Conservation (phyloP, 92 coral and sea anemone species). For the Anthopleura xanthogrammica region DNA sequence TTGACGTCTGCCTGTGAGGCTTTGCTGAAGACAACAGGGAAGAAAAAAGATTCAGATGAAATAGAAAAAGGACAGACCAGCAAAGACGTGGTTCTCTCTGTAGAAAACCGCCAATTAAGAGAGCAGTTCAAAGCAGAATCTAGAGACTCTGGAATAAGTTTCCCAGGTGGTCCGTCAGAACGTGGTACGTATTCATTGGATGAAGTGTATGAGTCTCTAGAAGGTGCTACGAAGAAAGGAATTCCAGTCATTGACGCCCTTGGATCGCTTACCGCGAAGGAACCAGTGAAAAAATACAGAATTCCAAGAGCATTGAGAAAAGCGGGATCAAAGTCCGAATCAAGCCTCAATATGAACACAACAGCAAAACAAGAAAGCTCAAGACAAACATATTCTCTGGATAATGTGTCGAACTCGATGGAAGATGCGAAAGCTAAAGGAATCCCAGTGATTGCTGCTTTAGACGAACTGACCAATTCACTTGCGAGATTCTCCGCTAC, state of each 20-base stretch:
- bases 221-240: constrained; percentile 74
- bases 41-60: constrained; percentile 6
- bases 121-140: constrained; percentile 16
- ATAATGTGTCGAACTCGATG: constrained; percentile 53
- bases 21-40: constrained; percentile 43
- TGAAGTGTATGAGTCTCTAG: constrained; percentile 59
- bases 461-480: constrained; percentile 65
- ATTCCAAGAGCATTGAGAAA: constrained; percentile 28
- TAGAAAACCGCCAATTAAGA: constrained; percentile 3
- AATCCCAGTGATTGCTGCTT: constrained; percentile 72
- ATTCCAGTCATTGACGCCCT: constrained; percentile 70
- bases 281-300: constrained; percentile 14
- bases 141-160: not conserved
- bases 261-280: constrained; percentile 37
- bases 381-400: constrained; percentile 72
- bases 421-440: constrained; percentile 76
- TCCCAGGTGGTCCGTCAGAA: constrained; percentile 22
- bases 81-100: not conserved
- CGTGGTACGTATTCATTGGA: constrained; percentile 83
- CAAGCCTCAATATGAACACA: constrained; percentile 20
- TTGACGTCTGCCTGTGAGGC: constrained; percentile 89
- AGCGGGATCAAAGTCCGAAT: constrained; percentile 56
- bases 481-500: constrained; percentile 49
- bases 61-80: not conserved
- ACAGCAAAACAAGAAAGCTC: constrained; percentile 25